phyloP scores from a whole-genome alignment of 2,797 vertebrate species.

The Platyrinchus mystaceus region DNA sequence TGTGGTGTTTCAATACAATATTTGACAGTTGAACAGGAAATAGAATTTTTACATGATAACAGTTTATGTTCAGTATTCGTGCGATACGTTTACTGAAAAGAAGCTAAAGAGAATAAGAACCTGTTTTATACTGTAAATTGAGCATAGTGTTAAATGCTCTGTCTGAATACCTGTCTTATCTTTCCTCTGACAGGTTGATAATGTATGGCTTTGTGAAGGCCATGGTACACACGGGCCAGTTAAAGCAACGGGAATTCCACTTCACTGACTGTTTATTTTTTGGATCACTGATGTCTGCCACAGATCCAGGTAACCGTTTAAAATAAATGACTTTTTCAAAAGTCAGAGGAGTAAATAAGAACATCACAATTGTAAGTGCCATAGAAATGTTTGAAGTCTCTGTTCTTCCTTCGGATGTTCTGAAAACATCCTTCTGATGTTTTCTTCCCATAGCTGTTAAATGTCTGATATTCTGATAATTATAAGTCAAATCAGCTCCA shows the following conservation, averaged over 20 bases:
- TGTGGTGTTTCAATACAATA: neutral
- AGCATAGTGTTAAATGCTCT: neutral
- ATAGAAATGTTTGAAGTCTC: neutral
- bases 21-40: neutral
- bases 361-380: neutral
- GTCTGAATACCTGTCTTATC: conserved; percentile 27
- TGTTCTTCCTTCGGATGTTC: neutral
- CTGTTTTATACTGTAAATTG: neutral
- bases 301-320: conserved; percentile 84
- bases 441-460: neutral
- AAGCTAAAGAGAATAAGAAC: neutral
- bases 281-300: conserved; percentile 86
- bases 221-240: conserved; percentile 73
- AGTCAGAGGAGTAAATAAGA: neutral
- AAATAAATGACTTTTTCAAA: neutral
- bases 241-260: conserved; percentile 79
- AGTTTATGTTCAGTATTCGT: neutral
- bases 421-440: neutral
- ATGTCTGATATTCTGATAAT: neutral
- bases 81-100: neutral
- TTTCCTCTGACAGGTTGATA: conserved; percentile 76
- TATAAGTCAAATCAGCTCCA: neutral
- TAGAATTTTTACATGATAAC: neutral
- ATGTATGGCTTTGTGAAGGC: conserved; percentile 85
- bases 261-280: conserved; percentile 87